Conservation (phyloP, 2,113 vertebrate genomes). For the Burhinus oedicnemus region DNA sequence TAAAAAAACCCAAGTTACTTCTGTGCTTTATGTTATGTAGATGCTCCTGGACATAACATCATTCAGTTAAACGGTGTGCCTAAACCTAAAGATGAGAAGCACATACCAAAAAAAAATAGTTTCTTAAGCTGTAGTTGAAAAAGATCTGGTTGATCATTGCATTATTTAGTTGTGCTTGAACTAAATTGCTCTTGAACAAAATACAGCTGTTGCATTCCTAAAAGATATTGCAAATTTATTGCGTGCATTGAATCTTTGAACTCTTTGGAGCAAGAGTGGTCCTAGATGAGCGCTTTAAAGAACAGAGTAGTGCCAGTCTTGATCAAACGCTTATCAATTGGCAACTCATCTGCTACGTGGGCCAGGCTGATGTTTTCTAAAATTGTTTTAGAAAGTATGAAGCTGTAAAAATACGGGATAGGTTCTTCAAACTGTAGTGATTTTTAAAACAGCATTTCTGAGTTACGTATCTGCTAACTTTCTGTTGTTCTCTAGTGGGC, state of each 20-base stretch:
- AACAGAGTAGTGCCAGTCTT: neutral
- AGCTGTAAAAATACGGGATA: neutral
- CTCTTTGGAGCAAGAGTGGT: neutral
- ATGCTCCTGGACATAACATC: neutral
- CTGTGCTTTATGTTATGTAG: neutral
- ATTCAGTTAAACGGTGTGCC: neutral
- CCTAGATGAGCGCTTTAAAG: neutral
- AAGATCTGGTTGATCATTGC: neutral
- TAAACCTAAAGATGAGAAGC: neutral
- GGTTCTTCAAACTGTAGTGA: neutral
- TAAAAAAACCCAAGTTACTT: neutral
- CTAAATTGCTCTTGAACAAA: neutral
- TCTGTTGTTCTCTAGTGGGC: neutral
- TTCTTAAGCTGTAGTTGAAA: neutral
- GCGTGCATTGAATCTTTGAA: neutral
- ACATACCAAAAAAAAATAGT: neutral
- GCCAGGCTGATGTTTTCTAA: neutral
- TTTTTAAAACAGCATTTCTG: neutral
- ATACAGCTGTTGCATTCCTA: neutral
- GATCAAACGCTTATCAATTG: neutral
- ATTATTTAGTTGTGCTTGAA: neutral
- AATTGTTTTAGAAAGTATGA: neutral
- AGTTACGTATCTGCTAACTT: neutral
- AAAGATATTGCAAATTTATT: neutral
- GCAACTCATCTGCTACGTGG: neutral